These are phyloP conservation scores for Sympetrum striolatum DNA, from an alignment of 2,888 invertebrate species.

Conservation along the genomic window DNA sequence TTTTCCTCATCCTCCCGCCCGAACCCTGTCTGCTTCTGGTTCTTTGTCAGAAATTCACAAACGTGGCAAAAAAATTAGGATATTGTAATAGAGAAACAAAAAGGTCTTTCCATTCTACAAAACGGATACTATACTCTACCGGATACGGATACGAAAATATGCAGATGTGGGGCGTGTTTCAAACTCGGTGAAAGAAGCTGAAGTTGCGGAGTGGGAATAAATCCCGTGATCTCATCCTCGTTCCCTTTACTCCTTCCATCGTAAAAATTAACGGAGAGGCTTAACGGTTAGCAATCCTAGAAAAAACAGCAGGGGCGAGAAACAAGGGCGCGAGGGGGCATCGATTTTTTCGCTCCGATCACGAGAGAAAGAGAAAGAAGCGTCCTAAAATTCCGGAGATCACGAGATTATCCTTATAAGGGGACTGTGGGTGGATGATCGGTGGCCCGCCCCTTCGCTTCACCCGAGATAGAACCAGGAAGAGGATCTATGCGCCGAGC, in stretches of 20 bases:
- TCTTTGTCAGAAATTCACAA: too few species aligned
- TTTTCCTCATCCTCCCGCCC: too few species aligned
- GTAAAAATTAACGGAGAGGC: background rate
- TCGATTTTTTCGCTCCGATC: background rate
- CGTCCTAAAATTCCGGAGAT: slow-evolving; percentile 19
- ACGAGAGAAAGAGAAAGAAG: background rate
- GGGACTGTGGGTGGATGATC: background rate
- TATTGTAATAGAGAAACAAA: too few species aligned
- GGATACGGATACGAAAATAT: too few species aligned
- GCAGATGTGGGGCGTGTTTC: too few species aligned
- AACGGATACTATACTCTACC: too few species aligned
- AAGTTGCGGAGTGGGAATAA: background rate
- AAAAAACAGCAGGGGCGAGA: background rate
- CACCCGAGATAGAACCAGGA: background rate
- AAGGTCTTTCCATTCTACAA: too few species aligned
- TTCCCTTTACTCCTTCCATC: background rate
- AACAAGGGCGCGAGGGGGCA: background rate
- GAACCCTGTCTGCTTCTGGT: too few species aligned
- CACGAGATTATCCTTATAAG: slow-evolving; percentile 15
- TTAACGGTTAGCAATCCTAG: background rate
- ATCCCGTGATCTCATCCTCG: background rate
- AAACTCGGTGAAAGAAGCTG: background rate
- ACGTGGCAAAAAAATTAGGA: too few species aligned
- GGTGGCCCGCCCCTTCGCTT: background rate
- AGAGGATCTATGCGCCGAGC: background rate